Evolutionary conservation across 2,888 invertebrate genomes (phyloP), one percentile per base, ranked within the genome.

Genomic region (Parnassius mnemosyne): DNA sequence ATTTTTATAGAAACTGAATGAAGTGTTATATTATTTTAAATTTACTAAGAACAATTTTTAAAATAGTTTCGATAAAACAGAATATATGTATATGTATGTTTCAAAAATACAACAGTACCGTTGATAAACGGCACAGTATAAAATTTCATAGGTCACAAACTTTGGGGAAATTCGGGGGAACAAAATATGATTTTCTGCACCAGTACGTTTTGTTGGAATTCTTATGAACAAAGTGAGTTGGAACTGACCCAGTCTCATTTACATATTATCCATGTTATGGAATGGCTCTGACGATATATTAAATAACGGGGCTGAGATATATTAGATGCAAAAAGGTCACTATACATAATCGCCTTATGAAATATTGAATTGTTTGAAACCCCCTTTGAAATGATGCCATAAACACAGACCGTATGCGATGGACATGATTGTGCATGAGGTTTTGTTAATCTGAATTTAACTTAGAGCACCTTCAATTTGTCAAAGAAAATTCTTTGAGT

Each of bases 221-320:
- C 71, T 74, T 72, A 73, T 69, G 69, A 65, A 66, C 69, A 66
- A 64, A 62, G 65, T 69, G 67, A 73, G 69, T 72, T 70, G 72
- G 72, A 70, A 67, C 68, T 59, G 66, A 65, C 69, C 75, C 72
- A 72, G 67, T 60, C 70, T 69, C 68, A 78, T 78, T 77, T 72
- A 69, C 78, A 80, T 78, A 77, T 71, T 73, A 74, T 76, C 71
- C 71, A 65, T 67, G 68, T 66, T 68, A 70, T 70, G 71, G 67
- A 67, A 67, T 63, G 65, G 67, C 66, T 63, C 65, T 62, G 57
- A 61, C 65, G 55, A 51, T 65, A 68, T 69, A 74, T 69, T 68
- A 69, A 69, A 70, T 71, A 71, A 53, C 56, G 44, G 46, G 25
- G 41, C 54, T 58, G 59, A 66, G 66, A 66, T 65, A 65, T 65